Percentiles rank a stretch among this genome's conserved stretches.
phyloP scores from a whole-genome alignment of 2,888 invertebrate genomes.

The Noctua comes region DNA sequence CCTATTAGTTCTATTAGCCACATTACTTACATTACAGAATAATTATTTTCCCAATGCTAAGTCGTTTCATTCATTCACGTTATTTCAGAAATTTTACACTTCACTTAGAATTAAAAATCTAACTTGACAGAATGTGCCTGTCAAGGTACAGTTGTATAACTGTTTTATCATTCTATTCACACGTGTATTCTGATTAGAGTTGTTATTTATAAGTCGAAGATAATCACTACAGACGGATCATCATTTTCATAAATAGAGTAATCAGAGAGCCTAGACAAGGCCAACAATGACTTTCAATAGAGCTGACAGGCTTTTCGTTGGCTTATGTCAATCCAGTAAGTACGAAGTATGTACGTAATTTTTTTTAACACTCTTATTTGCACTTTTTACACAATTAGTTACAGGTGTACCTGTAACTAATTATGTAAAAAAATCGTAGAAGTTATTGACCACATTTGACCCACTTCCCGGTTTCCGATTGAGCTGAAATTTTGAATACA shows the following conservation, averaged over 20 bases:
- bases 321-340: no score
- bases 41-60: constrained; percentile 16
- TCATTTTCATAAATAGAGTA: not conserved
- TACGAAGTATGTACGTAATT: no score
- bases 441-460: no score
- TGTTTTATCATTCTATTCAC: constrained; percentile 1
- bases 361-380: no score
- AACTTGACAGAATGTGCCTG: not conserved
- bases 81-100: not conserved
- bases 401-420: no score
- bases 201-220: no score
- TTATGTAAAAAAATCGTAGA: no score
- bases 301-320: not conserved
- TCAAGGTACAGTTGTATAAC: not conserved
- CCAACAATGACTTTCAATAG: not conserved
- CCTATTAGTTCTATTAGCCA: constrained; percentile 33
- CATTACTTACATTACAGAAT: constrained; percentile 31
- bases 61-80: constrained; percentile 14
- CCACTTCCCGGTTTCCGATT: no score
- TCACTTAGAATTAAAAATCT: not conserved
- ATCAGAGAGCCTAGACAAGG: not conserved
- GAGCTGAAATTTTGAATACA: no score
- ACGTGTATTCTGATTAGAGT: not conserved
- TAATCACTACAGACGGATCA: not conserved
- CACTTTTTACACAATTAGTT: no score